Base-by-base conservation (phyloP, 2,797 vertebrate species). In the Sebastiscus tertius region DNA sequence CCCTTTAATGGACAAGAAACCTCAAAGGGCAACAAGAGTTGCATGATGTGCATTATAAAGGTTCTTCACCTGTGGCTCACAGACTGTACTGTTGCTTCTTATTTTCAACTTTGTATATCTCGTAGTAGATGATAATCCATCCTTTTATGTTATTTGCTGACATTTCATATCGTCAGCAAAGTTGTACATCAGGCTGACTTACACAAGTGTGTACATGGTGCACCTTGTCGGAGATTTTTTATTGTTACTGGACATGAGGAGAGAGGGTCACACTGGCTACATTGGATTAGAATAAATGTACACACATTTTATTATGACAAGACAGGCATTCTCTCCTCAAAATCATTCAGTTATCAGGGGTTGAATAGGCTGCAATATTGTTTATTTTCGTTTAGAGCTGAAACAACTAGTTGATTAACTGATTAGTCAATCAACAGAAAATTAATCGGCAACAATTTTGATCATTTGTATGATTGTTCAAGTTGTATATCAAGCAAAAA, bases 1-100 rank as follows among this genome's bases (percentile, higher is more conserved):
- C 66, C 65, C 76, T 42, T 33, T 56, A 29, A 62, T 70, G n/a
- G 29, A 76, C 13, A 79, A 73, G 52, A 58, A 10, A 8, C 18
- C 39, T 69, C 31, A 68, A 24, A 52, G 13, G 49, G 55, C 2
- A 52, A 52, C 2, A 2, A 39, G 16, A 60, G 39, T 54, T 76
- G 26, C 11, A 18, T 52, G 31, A 70, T 24, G 18, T 26, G 22
- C 31, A 8, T 68, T 46, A n/a, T 22, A 20, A 49, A 18, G 39
- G 12, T 18, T 63, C 29, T 26, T 65, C 26, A 54, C 70, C 52
- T 77, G 62, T 34, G 18, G 27, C 10, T 79, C 14, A 7, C 55
- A 2, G 8, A 31, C 20, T 39, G 16, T 18, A 46, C 31, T 60
- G 26, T 22, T 33, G 27, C 9, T 22, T 72, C 31, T 20, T 24